Percentiles rank a stretch among this genome's conserved stretches.
Conservation (phyloP, 2,888 invertebrate genomes). For the Yponomeuta malinellus region DNA sequence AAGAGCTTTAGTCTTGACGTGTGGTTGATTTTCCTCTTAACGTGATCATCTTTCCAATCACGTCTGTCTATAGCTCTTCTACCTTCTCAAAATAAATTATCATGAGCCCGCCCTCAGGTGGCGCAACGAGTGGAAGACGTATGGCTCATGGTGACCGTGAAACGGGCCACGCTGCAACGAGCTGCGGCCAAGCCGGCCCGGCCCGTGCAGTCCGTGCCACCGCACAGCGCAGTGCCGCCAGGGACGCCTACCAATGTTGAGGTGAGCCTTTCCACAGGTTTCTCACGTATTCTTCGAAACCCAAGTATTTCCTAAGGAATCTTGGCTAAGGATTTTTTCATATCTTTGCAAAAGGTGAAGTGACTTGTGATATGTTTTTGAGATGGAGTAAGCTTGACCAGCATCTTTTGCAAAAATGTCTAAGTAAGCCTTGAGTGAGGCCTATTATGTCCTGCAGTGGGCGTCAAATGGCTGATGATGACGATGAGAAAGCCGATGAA, state of each 20-base stretch:
- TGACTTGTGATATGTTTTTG: too few relatives aligned
- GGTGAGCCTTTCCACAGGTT: constrained; percentile 34
- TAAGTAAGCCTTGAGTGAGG: too few relatives aligned
- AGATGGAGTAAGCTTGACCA: too few relatives aligned
- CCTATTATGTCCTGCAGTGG: too few relatives aligned
- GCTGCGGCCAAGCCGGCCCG: constrained; percentile 82
- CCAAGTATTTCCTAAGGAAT: too few relatives aligned
- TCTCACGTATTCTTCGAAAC: neutral
- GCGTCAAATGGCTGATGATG: too few relatives aligned
- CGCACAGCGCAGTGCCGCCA: constrained; percentile 78
- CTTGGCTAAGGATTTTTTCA: too few relatives aligned
- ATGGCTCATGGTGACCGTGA: constrained; percentile 92
- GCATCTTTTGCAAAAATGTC: too few relatives aligned
- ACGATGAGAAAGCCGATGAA: too few relatives aligned
- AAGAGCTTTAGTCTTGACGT: too few relatives aligned
- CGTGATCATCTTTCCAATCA: neutral
- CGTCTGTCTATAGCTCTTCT: neutral
- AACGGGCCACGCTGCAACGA: constrained; percentile 82
- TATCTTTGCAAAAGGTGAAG: too few relatives aligned
- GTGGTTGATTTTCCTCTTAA: too few relatives aligned
- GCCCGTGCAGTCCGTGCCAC: constrained; percentile 87
- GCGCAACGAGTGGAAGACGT: constrained; percentile 96
- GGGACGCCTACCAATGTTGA: constrained; percentile 34
- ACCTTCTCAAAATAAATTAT: neutral
- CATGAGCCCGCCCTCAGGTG: constrained; percentile 74